Evolutionary conservation across 2,888 invertebrate species (phyloP).

Genomic region (Lithosia quadra): DNA sequence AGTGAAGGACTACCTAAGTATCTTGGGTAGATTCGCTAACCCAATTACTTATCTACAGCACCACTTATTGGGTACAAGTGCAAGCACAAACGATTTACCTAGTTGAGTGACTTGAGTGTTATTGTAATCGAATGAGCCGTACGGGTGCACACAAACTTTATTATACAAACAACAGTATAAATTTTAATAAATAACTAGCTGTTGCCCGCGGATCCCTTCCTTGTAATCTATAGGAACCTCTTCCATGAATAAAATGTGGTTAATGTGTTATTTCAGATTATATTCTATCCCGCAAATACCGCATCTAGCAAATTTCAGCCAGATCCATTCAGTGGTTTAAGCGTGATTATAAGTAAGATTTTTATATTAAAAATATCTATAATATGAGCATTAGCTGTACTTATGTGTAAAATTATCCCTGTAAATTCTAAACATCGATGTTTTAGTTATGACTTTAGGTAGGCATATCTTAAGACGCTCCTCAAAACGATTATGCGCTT

Average conservation of each 20-base stretch:
- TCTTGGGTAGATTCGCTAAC: too few relatives aligned
- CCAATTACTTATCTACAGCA: neutral
- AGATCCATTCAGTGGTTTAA: too few relatives aligned
- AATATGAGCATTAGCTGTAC: neutral
- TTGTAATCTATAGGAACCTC: too few relatives aligned
- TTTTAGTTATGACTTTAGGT: neutral
- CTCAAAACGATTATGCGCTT: conserved; percentile 9
- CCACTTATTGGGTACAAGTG: neutral
- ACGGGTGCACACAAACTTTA: neutral
- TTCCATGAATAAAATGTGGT: too few relatives aligned
- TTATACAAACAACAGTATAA: too few relatives aligned
- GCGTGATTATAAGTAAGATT: too few relatives aligned
- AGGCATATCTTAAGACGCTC: neutral
- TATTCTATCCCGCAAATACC: too few relatives aligned
- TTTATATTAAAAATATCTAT: neutral
- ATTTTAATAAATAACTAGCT: too few relatives aligned
- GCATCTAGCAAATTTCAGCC: too few relatives aligned
- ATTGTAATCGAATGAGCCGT: neutral
- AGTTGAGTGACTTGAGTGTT: too few relatives aligned
- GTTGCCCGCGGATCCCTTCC: too few relatives aligned
- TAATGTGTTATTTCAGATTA: neutral
- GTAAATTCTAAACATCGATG: neutral
- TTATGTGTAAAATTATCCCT: neutral
- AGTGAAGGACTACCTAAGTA: too few relatives aligned
- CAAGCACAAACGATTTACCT: neutral